Evolutionary conservation across 1,140 invertebrate species (phyloP), one percentile per base, ranked within the genome.

Genomic region (Cardiocondyla obscurior): DNA sequence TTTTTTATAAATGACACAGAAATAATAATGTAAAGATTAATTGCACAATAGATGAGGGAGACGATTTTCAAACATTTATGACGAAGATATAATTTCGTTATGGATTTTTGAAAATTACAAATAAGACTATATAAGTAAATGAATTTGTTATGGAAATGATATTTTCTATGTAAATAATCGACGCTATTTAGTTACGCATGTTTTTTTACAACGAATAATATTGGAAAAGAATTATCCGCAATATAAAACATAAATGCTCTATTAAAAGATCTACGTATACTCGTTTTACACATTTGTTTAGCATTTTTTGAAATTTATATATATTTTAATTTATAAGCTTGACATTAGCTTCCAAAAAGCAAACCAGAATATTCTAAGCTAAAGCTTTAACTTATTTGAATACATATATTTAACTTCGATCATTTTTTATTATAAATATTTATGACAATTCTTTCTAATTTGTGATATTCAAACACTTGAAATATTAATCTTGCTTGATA

Each of bases 161-260:
- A 77, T 53, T 77, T 77, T 77, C 14, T 33, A 86, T 64, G 42
- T 58, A 70, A 69, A 72, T 86, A 82, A 85, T 60, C 51, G 44
- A 76, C 51, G 5, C 25, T 67, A 1, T 28, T 77, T 36, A 30
- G 22, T 67, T 53, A 2, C 28, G 67, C 3, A 77, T 65, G 14
- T 76, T 67, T 62, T 67, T n/a, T 51, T 77, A 51, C 33, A 67
- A 77, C 16, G 19, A 77, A 10, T 51, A 22, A 67, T 51, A 67
- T 53, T 77, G 46, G 22, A 12, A 74, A 77, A 53, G n/a, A 39
- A 30, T 65, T 16, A 53, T 77, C 33, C 42, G 46, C 62, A 76
- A 36, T 51, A 39, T 69, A 49, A n/a, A 77, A 16, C 33, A 28
- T 19, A 2, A 42, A 55, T 79, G 44, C 25, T 79, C 22, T 42